Evolutionary conservation across 35 echinoderm and acorn worm species (phyloP).

Genomic region (Anneissia japonica): DNA sequence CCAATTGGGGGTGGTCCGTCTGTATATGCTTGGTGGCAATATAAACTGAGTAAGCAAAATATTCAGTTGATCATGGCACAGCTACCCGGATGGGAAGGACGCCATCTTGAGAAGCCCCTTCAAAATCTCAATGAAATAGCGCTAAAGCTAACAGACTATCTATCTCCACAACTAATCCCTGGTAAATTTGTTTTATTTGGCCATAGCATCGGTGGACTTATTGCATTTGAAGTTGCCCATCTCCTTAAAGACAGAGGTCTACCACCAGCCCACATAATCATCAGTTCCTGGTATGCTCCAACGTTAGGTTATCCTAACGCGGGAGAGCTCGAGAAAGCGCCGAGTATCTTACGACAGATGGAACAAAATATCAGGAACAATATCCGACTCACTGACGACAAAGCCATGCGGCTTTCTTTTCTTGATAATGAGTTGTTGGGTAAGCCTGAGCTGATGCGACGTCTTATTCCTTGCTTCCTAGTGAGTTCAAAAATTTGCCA

Average conservation of each 20-base stretch:
- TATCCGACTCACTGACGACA: background rate
- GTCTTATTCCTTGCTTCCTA: background rate
- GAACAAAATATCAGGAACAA: background rate
- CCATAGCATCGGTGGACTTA: constrained; percentile 14
- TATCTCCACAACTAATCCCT: background rate
- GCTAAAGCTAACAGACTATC: background rate
- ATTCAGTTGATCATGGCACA: constrained; percentile 6
- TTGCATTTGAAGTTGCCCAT: constrained; percentile 17
- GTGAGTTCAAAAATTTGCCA: background rate
- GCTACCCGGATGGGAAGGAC: constrained; percentile 11
- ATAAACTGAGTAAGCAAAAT: background rate
- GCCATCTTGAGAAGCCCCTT: background rate
- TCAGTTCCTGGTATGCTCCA: constrained; percentile 9
- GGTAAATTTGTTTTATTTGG: constrained; percentile 12
- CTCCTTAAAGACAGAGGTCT: background rate
- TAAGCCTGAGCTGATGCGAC: background rate
- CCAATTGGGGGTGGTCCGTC: constrained; percentile 8
- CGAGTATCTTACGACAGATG: background rate
- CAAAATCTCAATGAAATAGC: background rate
- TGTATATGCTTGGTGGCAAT: background rate
- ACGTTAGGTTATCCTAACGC: background rate
- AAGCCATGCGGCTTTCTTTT: background rate
- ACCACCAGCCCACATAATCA: background rate
- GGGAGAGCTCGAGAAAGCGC: background rate
- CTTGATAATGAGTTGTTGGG: background rate